phyloP scores from a whole-genome alignment of 2,113 vertebrate genomes.

The Halichoerus grypus region DNA sequence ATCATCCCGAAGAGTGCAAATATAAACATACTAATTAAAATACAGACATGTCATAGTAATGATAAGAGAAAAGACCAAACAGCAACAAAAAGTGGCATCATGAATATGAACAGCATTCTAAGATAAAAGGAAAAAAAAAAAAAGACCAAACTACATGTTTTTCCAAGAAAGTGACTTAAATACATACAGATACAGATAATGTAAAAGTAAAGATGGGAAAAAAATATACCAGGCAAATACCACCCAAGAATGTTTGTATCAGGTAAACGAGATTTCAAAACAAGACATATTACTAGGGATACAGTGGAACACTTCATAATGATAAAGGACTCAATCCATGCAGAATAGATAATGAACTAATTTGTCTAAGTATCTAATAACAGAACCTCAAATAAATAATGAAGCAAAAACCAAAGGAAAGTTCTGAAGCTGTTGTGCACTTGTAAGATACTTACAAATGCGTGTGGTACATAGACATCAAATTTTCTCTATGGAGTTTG shows the following conservation, averaged over 20 bases:
- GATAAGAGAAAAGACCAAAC: not conserved
- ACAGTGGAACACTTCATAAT: not conserved
- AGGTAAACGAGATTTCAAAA: not conserved
- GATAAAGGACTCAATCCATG: not conserved
- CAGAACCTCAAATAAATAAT: not conserved
- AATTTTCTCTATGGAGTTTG: not conserved
- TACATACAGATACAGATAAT: not conserved
- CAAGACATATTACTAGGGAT: not conserved
- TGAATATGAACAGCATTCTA: not conserved
- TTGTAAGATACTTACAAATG: not conserved
- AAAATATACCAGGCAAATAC: not conserved
- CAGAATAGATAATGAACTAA: slow-evolving; percentile 10
- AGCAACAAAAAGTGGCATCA: not conserved
- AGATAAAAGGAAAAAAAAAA: not conserved
- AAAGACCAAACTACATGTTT: not conserved
- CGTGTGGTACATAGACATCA: not conserved
- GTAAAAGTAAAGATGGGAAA: not conserved
- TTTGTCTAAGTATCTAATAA: slow-evolving; percentile 35
- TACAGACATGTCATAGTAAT: not conserved
- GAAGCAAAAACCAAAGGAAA: not conserved
- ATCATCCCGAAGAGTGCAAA: not conserved
- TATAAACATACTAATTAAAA: not conserved
- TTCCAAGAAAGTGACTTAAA: not conserved
- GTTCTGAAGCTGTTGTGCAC: not conserved
- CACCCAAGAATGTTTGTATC: not conserved